Evolutionary conservation across 35 echinoderm and acorn worm species (phyloP).

Genomic region (Nesometra sesokonis): DNA sequence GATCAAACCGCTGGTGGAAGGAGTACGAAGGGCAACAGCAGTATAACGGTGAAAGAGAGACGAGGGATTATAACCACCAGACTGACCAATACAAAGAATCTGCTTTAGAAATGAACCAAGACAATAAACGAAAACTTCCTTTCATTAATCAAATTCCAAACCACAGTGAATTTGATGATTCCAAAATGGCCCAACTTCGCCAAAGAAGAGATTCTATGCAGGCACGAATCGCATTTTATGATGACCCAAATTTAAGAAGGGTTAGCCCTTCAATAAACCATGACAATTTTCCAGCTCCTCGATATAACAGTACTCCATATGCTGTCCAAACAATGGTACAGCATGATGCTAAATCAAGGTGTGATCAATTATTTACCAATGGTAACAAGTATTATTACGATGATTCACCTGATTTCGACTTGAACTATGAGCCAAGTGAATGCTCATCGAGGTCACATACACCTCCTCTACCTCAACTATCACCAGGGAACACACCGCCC

Average conservation of each 20-base stretch:
- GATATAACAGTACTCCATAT: neutral
- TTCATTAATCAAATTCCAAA: neutral
- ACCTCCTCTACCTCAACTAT: slow-evolving; percentile 57
- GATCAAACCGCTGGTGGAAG: neutral
- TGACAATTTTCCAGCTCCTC: neutral
- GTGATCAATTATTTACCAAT: neutral
- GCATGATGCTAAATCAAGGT: neutral
- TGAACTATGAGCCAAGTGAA: slow-evolving; percentile 44
- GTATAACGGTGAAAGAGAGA: neutral
- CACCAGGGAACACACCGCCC: slow-evolving; percentile 56
- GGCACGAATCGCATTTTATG: neutral
- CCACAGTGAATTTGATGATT: neutral
- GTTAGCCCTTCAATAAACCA: neutral
- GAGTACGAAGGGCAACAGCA: neutral
- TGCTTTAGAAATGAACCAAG: neutral
- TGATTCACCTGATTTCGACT: slow-evolving; percentile 21
- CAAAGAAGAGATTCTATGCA: neutral
- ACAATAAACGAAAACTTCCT: neutral
- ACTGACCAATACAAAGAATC: neutral
- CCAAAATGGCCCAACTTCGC: neutral
- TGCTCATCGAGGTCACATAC: slow-evolving; percentile 75
- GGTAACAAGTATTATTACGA: neutral
- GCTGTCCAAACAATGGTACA: neutral
- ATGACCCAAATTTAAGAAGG: neutral
- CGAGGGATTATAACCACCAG: neutral